These are phyloP conservation scores for Atethmia centrago DNA, from an alignment of 2,888 invertebrate genomes.

Conservation along the genomic window DNA sequence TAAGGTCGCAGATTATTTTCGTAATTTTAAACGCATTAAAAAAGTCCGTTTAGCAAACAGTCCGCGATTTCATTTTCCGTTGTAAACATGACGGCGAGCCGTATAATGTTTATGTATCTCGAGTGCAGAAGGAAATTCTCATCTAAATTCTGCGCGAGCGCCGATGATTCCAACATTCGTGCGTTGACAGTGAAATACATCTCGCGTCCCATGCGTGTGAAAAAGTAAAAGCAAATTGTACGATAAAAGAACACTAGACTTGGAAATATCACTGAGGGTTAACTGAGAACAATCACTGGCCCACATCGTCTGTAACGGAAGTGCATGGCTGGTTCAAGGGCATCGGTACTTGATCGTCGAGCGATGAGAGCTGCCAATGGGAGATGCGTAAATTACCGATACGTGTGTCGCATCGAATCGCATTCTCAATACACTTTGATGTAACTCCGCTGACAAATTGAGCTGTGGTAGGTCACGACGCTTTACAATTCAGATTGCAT, in stretches of 20 bases:
- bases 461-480: constrained; percentile 84
- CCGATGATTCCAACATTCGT: constrained; percentile 87
- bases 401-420: constrained; percentile 84
- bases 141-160: constrained; percentile 88
- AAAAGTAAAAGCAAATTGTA: constrained; percentile 83
- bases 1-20: constrained; percentile 73
- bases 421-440: constrained; percentile 78
- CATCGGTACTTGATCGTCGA: constrained; percentile 45
- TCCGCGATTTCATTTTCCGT: constrained; percentile 85
- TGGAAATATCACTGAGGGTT: constrained; percentile 41
- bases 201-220: constrained; percentile 86
- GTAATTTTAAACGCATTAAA: constrained; percentile 83
- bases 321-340: constrained; percentile 35
- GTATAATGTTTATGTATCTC: constrained; percentile 88
- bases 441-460: constrained; percentile 77
- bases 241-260: constrained; percentile 50
- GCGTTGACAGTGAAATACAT: constrained; percentile 84
- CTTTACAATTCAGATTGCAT: constrained; percentile 73
- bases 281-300: constrained; percentile 47
- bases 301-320: constrained; percentile 24
- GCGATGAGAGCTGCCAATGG: constrained; percentile 66
- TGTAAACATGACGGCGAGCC: constrained; percentile 86
- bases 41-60: constrained; percentile 80
- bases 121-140: constrained; percentile 86
- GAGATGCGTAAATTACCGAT: constrained; percentile 81